Base-by-base conservation (phyloP, 2,888 invertebrate species). In the Agrochola lychnidis region DNA sequence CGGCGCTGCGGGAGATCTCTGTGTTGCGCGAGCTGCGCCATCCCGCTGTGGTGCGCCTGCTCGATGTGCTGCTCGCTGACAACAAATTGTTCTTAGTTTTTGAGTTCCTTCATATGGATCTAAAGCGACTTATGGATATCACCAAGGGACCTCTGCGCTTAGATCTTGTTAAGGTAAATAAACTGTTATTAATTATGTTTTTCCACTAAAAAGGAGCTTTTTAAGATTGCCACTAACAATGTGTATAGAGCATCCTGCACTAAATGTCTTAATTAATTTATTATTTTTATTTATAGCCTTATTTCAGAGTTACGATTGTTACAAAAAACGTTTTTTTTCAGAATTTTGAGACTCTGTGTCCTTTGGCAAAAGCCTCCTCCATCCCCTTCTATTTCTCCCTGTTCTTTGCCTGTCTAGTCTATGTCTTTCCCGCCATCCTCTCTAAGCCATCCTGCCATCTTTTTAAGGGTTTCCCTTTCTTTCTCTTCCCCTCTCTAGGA, bases 1-100 rank as follows among this genome's bases (percentile, higher is more conserved):
- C 99, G 42, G 99, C 99, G 7, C 98, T 99, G 83, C 97, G 99
- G 76, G 99, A 99, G 97, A 99, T 99, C 90, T 98, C 99, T 0
- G 97, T 99, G 75, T 96, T 99, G 75, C 99, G 99, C 91, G 99
- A 98, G 91, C 97, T 99, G 62, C 97, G 98, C 68, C 99, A 99
- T 96, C 98, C 98, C 0, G 98, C 98, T 87, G 98, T 99, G 81
- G 99, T 99, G 76, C 98, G 98, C 87, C 97, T 99, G 64, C 97
- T 98, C 86, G 99, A 99, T 95, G 99, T 99, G 76, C 98, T 99
- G 77, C 98, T 98, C 88, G 97, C 98, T 36, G 98, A 98, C 87
- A 97, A 97, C 87, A 99, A 98, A 92, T 97, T 99, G 7, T 99
- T 98, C 93, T 97, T 99, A 85, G 99, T 99, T 53, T 99, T 99